Base-by-base conservation (phyloP, 2,888 invertebrate species). In the Vandiemenella viatica region DNA sequence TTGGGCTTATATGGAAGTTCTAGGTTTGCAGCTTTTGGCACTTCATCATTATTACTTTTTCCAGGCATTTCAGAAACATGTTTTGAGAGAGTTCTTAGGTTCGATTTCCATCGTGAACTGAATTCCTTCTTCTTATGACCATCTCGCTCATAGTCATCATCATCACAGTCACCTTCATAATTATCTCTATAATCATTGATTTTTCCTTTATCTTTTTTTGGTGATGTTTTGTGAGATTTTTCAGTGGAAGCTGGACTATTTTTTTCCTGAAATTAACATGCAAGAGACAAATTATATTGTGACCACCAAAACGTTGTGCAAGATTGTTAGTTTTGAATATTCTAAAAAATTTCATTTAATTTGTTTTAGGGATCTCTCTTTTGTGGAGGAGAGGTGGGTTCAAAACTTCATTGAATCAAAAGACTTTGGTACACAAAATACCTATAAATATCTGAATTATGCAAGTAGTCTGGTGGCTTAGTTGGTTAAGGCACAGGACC, bases 131-230 rank as follows among this genome's bases (percentile, higher is more conserved):
- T 49, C 41, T 47, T 50, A 16, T 43, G 42, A 13, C 46, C 48
- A 5, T 53, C 57, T 51, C 56, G 55, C 46, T 62, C 62, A 43
- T 63, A 65, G 23, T 65, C 65, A 48, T 67, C 66, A 43, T 70
- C 69, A 53, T 69, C 69, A 46, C 68, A 68, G 51, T 70, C 69
- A 8, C 67, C 67, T 55, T 70, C 70, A 46, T 69, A 69, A 59
- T 65, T 68, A 55, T 69, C 68, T 53, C 63, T 65, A 57, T 65
- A 68, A 59, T 68, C 68, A 46, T 63, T 59, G 5, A n/a, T 15
- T 15, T 22, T 15, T n/a, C n/a, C 19, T 40, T 49, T 49, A 16
- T 19, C 45, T n/a, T 45, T 49, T 16, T 49, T 49, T 5, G 18
- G 21, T 7, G 38, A 8, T 20, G 23, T 37, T 43, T 43, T 43